Base-by-base conservation (phyloP, 2,113 vertebrate genomes). In the Leuciscus idus region DNA sequence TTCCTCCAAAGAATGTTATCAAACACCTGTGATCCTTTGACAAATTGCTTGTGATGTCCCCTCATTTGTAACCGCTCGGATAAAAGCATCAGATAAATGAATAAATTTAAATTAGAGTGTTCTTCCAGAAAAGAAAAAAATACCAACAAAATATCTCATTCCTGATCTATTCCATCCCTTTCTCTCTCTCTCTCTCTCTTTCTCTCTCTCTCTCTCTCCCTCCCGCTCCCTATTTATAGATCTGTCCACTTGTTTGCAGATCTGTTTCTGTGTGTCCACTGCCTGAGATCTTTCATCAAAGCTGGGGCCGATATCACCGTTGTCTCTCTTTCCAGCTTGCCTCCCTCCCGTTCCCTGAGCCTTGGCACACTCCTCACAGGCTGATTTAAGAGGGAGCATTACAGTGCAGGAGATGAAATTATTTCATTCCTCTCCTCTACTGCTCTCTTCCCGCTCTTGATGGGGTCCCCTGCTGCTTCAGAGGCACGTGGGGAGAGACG, bases 361-460 rank as follows among this genome's bases (percentile, higher is more conserved):
- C 68, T 62, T 59, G 57, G 50, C 77, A n/a, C 43, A 28, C 84
- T 77, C 70, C 81, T 82, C 64, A 75, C 84, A 75, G 68, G 84
- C 57, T 79, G 57, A 87, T 87, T 85, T 80, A 87, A 87, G 80
- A 66, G 52, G 62, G 80, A 43, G 78, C 70, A 73, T 52, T 57
- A 36, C 77, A 33, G 83, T 64, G 81, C 39, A 62, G 76, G 72
- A 87, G 82, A 88, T 90, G 52, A 82, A 89, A 83, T 82, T 77
- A 86, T 79, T 79, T 79, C 86, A 77, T 89, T 76, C 83, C 76
- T 86, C 55, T 43, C 75, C 28, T 85, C 30, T 82, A 48, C 64
- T 57, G 39, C 64, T 81, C 50, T 89, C 87, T 89, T 91, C 78
- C 89, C 48, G 43, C 76, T 87, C 88, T 55, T 85, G 4, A 84